phyloP scores from a whole-genome alignment of 1,140 invertebrate genomes.

The Drosophila rhopaloa region DNA sequence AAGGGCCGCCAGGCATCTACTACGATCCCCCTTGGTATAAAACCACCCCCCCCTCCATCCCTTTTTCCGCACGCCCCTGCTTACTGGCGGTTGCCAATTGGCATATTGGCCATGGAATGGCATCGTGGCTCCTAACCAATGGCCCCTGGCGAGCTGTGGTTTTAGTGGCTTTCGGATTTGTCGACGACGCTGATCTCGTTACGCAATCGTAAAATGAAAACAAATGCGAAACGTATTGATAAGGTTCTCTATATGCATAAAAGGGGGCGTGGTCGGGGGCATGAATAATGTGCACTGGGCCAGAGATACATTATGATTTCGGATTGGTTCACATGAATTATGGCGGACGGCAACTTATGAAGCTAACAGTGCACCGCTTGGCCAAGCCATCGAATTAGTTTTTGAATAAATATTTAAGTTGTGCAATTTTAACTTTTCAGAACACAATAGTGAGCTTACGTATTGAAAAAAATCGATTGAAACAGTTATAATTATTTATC shows the following conservation, averaged over 20 bases:
- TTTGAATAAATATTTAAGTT: slow-evolving; percentile 28
- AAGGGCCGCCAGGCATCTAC: slow-evolving; percentile 39
- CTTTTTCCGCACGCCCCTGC: slow-evolving; percentile 16
- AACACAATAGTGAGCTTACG: too few relatives aligned
- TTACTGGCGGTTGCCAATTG: slow-evolving; percentile 65
- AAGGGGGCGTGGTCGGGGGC: background rate
- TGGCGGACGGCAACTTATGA: background rate
- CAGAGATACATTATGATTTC: slow-evolving; percentile 48
- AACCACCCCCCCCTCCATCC: background rate
- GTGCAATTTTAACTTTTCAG: background rate
- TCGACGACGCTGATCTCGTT: slow-evolving; percentile 75
- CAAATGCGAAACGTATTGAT: slow-evolving; percentile 81
- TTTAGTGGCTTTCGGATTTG: slow-evolving; percentile 81
- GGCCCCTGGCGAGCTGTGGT: slow-evolving; percentile 55
- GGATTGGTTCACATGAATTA: slow-evolving; percentile 32
- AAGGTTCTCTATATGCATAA: slow-evolving; percentile 59
- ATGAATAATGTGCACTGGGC: slow-evolving; percentile 49
- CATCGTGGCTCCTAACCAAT: background rate
- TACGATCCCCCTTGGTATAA: slow-evolving; percentile 5
- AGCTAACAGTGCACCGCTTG: background rate
- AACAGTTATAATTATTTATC: too few relatives aligned
- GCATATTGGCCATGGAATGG: slow-evolving; percentile 61
- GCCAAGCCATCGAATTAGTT: background rate
- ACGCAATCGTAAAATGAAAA: slow-evolving; percentile 82
- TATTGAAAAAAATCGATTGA: too few relatives aligned